Evolutionary conservation across 1,140 invertebrate genomes (phyloP), one percentile per base, ranked within the genome.

Genomic region (Luehdorfia chinensis): DNA sequence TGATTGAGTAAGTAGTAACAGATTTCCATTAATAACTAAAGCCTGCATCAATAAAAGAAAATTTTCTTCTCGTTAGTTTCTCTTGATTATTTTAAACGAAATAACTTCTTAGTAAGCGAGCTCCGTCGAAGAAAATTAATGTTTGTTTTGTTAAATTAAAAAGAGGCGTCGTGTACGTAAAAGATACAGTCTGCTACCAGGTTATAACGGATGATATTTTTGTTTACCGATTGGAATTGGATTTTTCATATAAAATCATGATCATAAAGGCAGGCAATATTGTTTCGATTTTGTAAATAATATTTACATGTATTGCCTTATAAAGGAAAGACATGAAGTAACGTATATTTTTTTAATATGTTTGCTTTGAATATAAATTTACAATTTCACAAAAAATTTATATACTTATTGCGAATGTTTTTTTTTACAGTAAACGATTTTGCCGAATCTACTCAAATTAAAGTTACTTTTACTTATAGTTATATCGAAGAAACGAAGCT

Each of bases 111-210:
- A 53, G 52, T 57, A 50, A 59, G 50, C 57, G 50, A 34, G 39
- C 52, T 68, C 51, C 59, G 51, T 63, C 53, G 53, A 66, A 68
- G 71, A 55, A 75, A 75, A 79, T 75, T 75, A 71, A 76, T 79
- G 69, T 76, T 79, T 76, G 73, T 75, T 60, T 72, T 66, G 65
- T 55, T 62, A 75, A 76, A 79, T 79, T 74, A 79, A 75, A 76
- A 39, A 75, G 67, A 45, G 55, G 37, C 39, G 51, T 49, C 55
- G 58, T 63, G 55, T 71, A 56, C 49, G 57, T 70, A 9, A 19
- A 58, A 43, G 50, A 18, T 48, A 30, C 11, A 27, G 12, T 27
- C 14, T 37, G 19, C 39, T 32, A 44, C 33, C 32, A 34, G 16
- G 32, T 34, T 47, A 47, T 46, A 36, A 32, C 11, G 4, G 45